Conservation (phyloP, 2,888 invertebrate genomes). For the Petrolisthes manimaculis region DNA sequence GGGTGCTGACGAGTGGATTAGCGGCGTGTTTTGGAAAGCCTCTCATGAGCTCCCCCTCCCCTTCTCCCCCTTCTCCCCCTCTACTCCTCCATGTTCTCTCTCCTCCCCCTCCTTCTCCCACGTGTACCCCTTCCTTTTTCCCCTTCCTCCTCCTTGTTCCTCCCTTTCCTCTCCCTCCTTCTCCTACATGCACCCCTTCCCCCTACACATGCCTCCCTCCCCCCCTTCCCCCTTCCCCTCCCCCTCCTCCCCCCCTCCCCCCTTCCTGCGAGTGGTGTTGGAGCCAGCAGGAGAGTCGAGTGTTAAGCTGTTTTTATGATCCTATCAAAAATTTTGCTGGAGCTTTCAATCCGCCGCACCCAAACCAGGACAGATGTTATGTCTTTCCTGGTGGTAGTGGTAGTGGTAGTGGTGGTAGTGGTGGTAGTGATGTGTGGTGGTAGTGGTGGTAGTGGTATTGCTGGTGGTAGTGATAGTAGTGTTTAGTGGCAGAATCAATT, state of each 20-base stretch:
- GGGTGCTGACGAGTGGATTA: background rate
- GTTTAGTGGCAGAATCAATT: background rate
- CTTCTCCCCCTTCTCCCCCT: no score
- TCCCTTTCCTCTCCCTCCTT: no score
- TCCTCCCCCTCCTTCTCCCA: no score
- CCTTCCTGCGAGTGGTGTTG: background rate
- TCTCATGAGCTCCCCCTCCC: background rate
- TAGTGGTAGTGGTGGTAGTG: background rate
- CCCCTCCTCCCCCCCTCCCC: no score
- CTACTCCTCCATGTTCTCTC: no score
- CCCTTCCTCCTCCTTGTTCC: no score
- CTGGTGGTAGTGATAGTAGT: background rate
- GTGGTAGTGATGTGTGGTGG: background rate
- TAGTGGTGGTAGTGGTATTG: background rate
- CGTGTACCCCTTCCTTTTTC: no score
- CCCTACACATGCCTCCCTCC: no score
- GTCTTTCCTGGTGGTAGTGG: background rate
- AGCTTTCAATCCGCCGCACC: background rate
- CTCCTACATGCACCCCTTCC: no score
- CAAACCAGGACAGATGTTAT: background rate
- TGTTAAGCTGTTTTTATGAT: constrained; percentile 17
- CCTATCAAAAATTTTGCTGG: constrained; percentile 2
- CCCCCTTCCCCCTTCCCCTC: no score
- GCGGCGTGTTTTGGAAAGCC: background rate
- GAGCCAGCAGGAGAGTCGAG: background rate